These are phyloP conservation scores for Melanaphis sacchari DNA, from an alignment of 1,140 invertebrate genomes.

Conservation along the genomic window DNA sequence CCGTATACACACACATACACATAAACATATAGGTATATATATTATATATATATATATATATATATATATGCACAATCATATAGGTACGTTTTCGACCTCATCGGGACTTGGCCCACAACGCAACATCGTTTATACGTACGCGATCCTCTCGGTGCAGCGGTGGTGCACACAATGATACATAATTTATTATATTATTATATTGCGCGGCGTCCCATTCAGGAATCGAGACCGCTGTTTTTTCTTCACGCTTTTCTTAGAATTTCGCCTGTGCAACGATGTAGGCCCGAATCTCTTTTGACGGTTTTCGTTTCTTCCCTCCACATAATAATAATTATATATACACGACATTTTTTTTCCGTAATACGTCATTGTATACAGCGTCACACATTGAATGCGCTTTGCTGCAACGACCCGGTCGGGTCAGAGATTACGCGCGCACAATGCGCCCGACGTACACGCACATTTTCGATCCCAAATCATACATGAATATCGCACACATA, in stretches of 20 bases:
- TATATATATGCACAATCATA: background rate
- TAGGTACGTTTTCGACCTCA: background rate
- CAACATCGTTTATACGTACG: background rate
- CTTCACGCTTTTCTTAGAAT: background rate
- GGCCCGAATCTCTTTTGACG: conserved; percentile 16
- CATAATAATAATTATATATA: background rate
- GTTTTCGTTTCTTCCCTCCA: background rate
- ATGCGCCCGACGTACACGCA: background rate
- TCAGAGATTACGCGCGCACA: background rate
- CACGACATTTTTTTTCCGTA: background rate
- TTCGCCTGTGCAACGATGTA: background rate
- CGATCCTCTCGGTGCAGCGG: background rate
- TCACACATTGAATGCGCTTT: background rate
- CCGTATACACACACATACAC: background rate
- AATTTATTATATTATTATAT: background rate
- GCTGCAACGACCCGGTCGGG: background rate
- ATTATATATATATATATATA: too few species aligned
- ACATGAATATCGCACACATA: background rate
- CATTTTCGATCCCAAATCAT: background rate
- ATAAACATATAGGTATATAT: too few species aligned
- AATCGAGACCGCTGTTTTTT: background rate
- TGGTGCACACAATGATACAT: background rate
- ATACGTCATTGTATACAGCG: background rate
- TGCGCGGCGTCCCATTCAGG: background rate
- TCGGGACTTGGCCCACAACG: background rate